These are phyloP conservation scores for Biston betularia DNA, from an alignment of 2,888 invertebrate genomes.

Conservation along the genomic window DNA sequence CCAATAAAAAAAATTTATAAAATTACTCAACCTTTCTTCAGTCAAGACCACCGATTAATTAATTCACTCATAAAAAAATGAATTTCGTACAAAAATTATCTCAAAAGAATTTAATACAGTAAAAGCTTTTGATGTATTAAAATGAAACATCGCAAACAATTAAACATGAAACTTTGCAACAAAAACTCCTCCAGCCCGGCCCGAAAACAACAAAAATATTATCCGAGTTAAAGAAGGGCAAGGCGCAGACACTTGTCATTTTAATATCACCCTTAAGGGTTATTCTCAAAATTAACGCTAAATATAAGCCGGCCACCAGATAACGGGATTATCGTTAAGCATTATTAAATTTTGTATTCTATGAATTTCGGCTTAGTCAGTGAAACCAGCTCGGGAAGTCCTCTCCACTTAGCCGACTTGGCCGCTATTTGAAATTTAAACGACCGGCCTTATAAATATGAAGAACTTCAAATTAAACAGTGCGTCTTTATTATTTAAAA, in stretches of 20 bases:
- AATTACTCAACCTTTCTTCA: not conserved
- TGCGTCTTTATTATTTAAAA: not conserved
- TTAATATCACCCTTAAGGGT: conserved; percentile 42
- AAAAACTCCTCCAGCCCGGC: conserved; percentile 9
- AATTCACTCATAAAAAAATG: not conserved
- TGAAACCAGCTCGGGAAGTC: conserved; percentile 28
- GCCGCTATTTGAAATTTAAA: conserved; percentile 24
- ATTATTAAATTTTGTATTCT: conserved; percentile 43
- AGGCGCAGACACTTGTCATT: conserved; percentile 42
- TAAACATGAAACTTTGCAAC: conserved; percentile 13
- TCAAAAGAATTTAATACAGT: conserved; percentile 2
- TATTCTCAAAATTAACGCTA: conserved; percentile 39
- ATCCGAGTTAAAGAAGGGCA: conserved; percentile 27
- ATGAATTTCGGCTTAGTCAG: conserved; percentile 39
- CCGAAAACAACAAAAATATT: conserved; percentile 20
- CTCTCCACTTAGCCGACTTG: conserved; percentile 21
- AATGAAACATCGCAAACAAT: conserved; percentile 20
- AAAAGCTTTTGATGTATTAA: conserved; percentile 19
- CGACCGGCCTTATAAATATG: conserved; percentile 5
- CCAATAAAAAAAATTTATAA: not conserved
- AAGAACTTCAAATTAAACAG: not conserved
- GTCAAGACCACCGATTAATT: not conserved
- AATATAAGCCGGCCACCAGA: conserved; percentile 38
- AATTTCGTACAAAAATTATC: not conserved
- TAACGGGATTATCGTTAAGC: conserved; percentile 42